A percentile compares a stretch with the other conserved stretches of the same genome.
These are phyloP conservation scores for Mizuhopecten yessoensis DNA, from an alignment of 1,140 invertebrate genomes.

Conservation along the genomic window DNA sequence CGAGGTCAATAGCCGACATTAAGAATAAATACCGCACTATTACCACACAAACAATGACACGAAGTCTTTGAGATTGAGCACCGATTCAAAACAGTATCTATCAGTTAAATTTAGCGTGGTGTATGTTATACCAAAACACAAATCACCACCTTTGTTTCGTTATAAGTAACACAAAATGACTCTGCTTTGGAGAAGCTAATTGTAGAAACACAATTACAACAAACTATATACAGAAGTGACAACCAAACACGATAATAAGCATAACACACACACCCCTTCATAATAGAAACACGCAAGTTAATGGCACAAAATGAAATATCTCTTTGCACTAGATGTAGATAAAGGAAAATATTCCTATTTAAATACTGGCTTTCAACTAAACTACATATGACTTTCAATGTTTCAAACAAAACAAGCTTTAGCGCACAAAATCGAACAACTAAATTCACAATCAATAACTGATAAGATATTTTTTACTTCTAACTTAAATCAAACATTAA, in stretches of 20 bases:
- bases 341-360: not conserved
- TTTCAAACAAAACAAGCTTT: too few species aligned
- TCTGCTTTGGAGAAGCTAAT: not conserved
- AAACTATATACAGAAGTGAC: not conserved
- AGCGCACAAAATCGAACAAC: too few species aligned
- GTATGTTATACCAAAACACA: not conserved
- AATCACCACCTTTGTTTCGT: not conserved
- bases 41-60: not conserved
- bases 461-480: too few species aligned
- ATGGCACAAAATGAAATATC: not conserved
- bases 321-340: not conserved
- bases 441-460: too few species aligned
- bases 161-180: not conserved
- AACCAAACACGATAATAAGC: not conserved
- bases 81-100: not conserved
- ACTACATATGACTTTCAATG: too few species aligned
- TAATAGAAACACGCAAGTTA: not conserved
- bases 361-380: not conserved
- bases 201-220: not conserved
- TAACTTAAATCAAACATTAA: too few species aligned
- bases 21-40: not conserved
- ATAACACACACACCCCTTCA: not conserved
- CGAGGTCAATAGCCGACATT: not conserved
- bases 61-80: conserved; percentile 10
- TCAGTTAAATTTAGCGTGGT: not conserved